These are phyloP conservation scores for Hormiphora californensis DNA, from an alignment of 37 sponge, comb jelly and placozoan species.

Conservation along the genomic window DNA sequence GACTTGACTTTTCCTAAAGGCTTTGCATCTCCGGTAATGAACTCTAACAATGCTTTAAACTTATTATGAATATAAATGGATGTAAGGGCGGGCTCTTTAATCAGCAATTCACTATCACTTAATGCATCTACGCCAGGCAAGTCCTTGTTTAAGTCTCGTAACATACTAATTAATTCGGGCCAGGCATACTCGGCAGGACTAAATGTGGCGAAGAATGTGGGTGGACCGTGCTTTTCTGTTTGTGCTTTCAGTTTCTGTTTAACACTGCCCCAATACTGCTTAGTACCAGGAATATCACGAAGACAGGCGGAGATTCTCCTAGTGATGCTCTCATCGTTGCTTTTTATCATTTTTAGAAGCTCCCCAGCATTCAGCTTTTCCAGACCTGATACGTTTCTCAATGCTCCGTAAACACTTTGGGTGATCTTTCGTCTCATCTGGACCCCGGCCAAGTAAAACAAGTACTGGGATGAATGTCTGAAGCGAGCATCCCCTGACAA, in stretches of 20 bases:
- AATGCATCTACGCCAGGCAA: not conserved
- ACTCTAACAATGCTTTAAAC: not conserved
- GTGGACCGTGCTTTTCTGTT: not conserved
- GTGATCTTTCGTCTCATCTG: not conserved
- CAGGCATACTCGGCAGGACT: not conserved
- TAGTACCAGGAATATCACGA: not conserved
- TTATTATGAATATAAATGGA: not conserved
- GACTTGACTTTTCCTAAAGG: not conserved
- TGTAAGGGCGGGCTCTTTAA: not conserved
- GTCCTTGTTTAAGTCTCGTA: not conserved
- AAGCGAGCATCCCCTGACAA: not conserved
- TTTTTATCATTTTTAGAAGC: not conserved
- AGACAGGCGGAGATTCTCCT: not conserved
- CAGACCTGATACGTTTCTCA: not conserved
- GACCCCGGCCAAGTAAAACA: not conserved
- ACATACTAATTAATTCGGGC: not conserved
- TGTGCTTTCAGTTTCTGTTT: not conserved
- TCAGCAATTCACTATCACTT: not conserved
- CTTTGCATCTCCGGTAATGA: not conserved
- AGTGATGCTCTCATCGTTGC: not conserved
- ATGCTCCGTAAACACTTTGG: not conserved
- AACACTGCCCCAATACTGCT: not conserved
- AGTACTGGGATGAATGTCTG: not conserved
- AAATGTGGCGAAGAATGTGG: not conserved
- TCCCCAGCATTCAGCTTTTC: no score